Evolutionary conservation across 2,797 vertebrate genomes (phyloP).

Genomic region (Scolopax rusticola): DNA sequence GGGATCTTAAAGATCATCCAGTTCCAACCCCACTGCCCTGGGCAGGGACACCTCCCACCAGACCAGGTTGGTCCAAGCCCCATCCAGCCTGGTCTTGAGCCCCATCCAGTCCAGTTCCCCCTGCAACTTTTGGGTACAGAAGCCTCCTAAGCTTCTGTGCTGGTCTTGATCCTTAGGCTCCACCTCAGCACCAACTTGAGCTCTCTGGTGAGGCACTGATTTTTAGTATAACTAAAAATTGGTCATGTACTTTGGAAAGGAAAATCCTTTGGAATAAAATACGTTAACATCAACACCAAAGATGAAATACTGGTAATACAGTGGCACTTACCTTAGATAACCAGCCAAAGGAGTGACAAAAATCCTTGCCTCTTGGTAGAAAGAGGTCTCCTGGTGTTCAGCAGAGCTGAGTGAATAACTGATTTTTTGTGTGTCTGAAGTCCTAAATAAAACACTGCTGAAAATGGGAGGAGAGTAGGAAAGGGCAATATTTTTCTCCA

Average conservation of each 20-base stretch:
- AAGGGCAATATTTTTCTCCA: neutral
- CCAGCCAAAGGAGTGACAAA: neutral
- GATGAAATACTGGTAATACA: neutral
- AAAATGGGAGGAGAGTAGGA: neutral
- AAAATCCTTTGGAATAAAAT: conserved; percentile 20
- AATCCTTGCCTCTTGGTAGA: neutral
- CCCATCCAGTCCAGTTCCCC: neutral
- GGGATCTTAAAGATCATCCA: too few species aligned
- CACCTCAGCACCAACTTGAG: neutral
- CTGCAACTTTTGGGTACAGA: neutral
- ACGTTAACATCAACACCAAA: neutral
- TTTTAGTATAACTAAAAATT: neutral
- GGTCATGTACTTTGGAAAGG: conserved; percentile 6
- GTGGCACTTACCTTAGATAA: conserved; percentile 7
- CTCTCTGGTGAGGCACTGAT: neutral
- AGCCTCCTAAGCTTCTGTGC: neutral
- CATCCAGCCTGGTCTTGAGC: too few species aligned
- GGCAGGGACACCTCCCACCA: too few species aligned
- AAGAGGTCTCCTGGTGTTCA: neutral
- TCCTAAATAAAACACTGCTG: neutral
- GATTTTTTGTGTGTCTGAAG: conserved; percentile 3
- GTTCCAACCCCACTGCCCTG: too few species aligned
- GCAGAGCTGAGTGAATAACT: neutral
- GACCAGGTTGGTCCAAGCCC: too few species aligned
- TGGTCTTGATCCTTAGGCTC: neutral